phyloP scores from a whole-genome alignment of 2,113 vertebrate genomes.

The Channa argus region DNA sequence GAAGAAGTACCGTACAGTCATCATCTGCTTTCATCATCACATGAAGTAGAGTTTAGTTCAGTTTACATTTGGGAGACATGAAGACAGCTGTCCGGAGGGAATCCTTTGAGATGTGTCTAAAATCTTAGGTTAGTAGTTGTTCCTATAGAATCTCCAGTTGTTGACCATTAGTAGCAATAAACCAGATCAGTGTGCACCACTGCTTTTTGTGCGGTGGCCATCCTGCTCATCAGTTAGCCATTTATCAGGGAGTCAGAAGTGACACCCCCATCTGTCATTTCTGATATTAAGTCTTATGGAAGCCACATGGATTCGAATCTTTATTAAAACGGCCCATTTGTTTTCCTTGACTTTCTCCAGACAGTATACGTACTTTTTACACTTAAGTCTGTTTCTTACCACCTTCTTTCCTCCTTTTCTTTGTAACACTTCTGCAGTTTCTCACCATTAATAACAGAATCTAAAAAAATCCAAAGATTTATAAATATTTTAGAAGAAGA shows the following conservation, averaged over 20 bases:
- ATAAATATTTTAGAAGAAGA: no score
- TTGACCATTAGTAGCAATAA: constrained; percentile 11
- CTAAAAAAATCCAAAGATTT: no score
- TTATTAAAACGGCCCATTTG: neutral
- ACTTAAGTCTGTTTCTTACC: neutral
- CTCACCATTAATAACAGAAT: no score
- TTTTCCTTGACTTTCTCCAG: neutral
- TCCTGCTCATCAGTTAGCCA: neutral
- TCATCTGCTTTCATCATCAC: constrained; percentile 12
- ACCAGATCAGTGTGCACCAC: neutral
- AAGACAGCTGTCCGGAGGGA: constrained; percentile 16
- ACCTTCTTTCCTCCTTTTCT: neutral
- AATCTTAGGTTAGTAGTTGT: neutral
- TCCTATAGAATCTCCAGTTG: constrained; percentile 12
- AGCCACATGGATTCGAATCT: neutral
- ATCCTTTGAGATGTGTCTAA: neutral
- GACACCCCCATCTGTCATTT: constrained; percentile 8
- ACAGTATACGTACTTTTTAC: neutral
- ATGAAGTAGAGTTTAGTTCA: constrained; percentile 21
- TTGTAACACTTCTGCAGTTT: neutral
- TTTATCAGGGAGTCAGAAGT: neutral
- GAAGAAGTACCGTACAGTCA: constrained; percentile 12
- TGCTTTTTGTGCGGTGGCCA: constrained; percentile 1
- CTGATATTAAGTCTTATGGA: neutral
- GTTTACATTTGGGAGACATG: constrained; percentile 4